A percentile compares a stretch with the other conserved stretches of the same genome.
These are phyloP conservation scores for Tachysurus vachellii DNA, from an alignment of 2,113 vertebrate species.

Conservation along the genomic window DNA sequence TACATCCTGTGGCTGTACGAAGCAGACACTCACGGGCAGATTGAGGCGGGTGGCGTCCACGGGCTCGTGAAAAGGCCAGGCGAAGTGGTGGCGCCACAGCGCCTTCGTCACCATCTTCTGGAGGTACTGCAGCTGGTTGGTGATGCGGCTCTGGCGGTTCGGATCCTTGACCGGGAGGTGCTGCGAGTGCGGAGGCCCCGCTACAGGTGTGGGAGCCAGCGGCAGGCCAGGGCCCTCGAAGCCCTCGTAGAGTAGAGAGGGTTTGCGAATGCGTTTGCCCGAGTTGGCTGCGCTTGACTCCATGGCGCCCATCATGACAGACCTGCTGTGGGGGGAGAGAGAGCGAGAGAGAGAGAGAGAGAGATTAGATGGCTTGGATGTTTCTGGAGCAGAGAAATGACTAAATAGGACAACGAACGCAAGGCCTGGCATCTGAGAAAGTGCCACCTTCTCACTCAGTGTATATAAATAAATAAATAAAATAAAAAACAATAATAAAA, in stretches of 20 bases:
- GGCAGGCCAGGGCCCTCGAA: conserved; percentile 88
- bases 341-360: background rate
- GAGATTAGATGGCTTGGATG: background rate
- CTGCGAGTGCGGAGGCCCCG: conserved; percentile 63
- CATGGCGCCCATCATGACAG: conserved; percentile 62
- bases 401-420: background rate
- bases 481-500: background rate
- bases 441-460: background rate
- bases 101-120: conserved; percentile 88
- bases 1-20: background rate
- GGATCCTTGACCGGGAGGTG: conserved; percentile 81
- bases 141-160: conserved; percentile 79
- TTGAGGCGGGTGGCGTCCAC: conserved; percentile 87
- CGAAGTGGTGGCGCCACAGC: conserved; percentile 92
- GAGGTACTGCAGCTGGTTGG: conserved; percentile 92
- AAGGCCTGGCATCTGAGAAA: background rate
- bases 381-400: background rate
- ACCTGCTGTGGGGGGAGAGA: conserved; percentile 51
- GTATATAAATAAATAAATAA: background rate
- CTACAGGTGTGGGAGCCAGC: conserved; percentile 55
- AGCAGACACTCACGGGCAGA: conserved; percentile 66
- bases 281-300: conserved; percentile 70
- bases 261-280: conserved; percentile 91
- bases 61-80: conserved; percentile 91
- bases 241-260: conserved; percentile 88